Evolutionary conservation across 2,797 vertebrate species (phyloP).

Genomic region (Otolemur crassicaudatus): DNA sequence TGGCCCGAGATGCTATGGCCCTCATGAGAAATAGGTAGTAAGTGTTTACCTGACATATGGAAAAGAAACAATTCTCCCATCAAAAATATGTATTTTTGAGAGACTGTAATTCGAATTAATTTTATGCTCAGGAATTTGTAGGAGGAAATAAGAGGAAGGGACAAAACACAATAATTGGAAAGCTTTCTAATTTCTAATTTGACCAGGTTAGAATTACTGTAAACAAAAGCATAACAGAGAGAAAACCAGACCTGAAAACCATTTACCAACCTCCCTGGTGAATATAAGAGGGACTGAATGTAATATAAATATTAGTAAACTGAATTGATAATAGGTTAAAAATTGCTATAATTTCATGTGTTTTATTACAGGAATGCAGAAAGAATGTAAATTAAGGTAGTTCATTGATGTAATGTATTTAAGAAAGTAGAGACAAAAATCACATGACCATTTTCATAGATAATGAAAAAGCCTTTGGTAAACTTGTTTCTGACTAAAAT

Average conservation of each 20-base stretch:
- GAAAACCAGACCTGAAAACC: not conserved
- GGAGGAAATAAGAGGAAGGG: not conserved
- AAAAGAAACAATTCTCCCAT: not conserved
- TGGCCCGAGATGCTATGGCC: not conserved
- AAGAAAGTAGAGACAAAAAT: not conserved
- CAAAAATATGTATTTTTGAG: not conserved
- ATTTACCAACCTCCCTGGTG: not conserved
- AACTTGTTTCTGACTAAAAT: not conserved
- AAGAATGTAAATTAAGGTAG: not conserved
- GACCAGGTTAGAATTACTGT: not conserved
- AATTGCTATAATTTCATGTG: not conserved
- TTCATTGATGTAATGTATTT: not conserved
- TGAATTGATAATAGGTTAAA: not conserved
- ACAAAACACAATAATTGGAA: not conserved
- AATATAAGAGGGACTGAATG: not conserved
- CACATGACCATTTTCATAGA: not conserved
- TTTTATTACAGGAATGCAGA: not conserved
- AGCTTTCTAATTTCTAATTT: not conserved
- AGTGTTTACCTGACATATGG: not conserved
- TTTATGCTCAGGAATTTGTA: not conserved
- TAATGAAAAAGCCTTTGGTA: not conserved
- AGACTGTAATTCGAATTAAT: not conserved
- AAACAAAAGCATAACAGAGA: not conserved
- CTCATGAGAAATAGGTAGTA: not conserved
- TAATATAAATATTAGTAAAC: conserved; percentile 18